These are phyloP conservation scores for Hoplodrina blanda DNA, from an alignment of 2,888 invertebrate species.

Conservation along the genomic window DNA sequence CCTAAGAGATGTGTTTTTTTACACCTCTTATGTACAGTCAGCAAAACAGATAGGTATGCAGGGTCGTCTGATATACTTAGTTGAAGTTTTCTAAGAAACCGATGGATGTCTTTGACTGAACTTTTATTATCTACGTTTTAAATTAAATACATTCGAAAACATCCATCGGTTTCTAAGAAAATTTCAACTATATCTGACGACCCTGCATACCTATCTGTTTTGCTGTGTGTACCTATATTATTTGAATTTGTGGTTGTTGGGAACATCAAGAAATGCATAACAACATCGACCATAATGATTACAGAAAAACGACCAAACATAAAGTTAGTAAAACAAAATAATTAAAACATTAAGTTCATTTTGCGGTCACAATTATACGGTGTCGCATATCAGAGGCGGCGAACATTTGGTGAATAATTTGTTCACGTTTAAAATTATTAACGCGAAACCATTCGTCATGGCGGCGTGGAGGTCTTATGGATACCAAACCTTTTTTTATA, in stretches of 20 bases:
- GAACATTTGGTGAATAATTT: slow-evolving; percentile 83
- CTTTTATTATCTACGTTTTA: too few species aligned
- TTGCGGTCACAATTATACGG: slow-evolving; percentile 68
- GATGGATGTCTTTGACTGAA: too few species aligned
- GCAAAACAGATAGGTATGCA: too few species aligned
- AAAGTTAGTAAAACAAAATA: slow-evolving; percentile 56
- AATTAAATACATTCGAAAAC: too few species aligned
- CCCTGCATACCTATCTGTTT: too few species aligned
- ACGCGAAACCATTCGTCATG: slow-evolving; percentile 68
- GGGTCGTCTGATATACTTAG: too few species aligned
- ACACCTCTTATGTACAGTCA: too few species aligned
- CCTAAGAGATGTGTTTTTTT: too few species aligned
- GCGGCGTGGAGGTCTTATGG: slow-evolving; percentile 58
- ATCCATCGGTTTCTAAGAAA: too few species aligned
- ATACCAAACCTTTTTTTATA: slow-evolving; percentile 43
- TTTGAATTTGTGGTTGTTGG: background rate
- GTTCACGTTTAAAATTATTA: slow-evolving; percentile 82
- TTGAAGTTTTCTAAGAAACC: too few species aligned
- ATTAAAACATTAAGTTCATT: slow-evolving; percentile 53
- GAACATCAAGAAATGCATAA: background rate
- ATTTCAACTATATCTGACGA: too few species aligned
- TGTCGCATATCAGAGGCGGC: slow-evolving; percentile 80
- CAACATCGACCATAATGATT: slow-evolving; percentile 6
- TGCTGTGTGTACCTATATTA: too few species aligned
- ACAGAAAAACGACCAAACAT: slow-evolving; percentile 3